Evolutionary conservation across 2,888 invertebrate species (phyloP).

Genomic region (Podabrus alpinus): DNA sequence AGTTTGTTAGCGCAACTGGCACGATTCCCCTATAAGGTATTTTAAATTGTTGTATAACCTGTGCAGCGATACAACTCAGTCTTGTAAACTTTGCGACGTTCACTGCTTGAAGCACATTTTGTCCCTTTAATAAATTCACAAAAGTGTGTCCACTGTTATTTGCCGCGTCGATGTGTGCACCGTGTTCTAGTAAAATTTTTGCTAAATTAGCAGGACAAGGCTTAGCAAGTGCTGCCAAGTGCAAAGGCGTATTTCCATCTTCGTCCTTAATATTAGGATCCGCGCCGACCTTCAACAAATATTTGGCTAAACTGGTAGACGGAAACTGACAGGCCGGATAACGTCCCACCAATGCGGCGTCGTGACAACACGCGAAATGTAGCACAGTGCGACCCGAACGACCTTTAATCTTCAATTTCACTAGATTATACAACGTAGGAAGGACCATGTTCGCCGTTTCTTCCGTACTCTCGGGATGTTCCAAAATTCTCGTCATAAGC

Average conservation of each 20-base stretch:
- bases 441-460: slow-evolving; percentile 65
- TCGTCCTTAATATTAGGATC: slow-evolving; percentile 79
- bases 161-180: slow-evolving; percentile 84
- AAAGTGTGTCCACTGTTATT: slow-evolving; percentile 80
- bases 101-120: slow-evolving; percentile 67
- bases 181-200: slow-evolving; percentile 72
- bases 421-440: slow-evolving; percentile 75
- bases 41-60: slow-evolving; percentile 73
- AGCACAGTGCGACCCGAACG: slow-evolving; percentile 71
- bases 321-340: slow-evolving; percentile 75
- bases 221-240: slow-evolving; percentile 76
- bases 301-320: slow-evolving; percentile 69
- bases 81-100: slow-evolving; percentile 79
- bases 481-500: slow-evolving; percentile 70
- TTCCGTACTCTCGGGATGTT: slow-evolving; percentile 46
- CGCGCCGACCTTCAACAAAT: slow-evolving; percentile 79
- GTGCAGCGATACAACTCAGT: slow-evolving; percentile 85
- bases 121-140: slow-evolving; percentile 67
- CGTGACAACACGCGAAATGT: slow-evolving; percentile 84
- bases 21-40: slow-evolving; percentile 72
- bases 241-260: slow-evolving; percentile 86
- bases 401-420: slow-evolving; percentile 68
- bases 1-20: slow-evolving; percentile 75
- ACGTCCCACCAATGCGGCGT: slow-evolving; percentile 70
- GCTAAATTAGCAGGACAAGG: slow-evolving; percentile 75